Percentiles rank a stretch among this genome's conserved stretches.
These are phyloP conservation scores for Hirtodrosophila duncani DNA, from an alignment of 2,888 invertebrate species.

Conservation along the genomic window DNA sequence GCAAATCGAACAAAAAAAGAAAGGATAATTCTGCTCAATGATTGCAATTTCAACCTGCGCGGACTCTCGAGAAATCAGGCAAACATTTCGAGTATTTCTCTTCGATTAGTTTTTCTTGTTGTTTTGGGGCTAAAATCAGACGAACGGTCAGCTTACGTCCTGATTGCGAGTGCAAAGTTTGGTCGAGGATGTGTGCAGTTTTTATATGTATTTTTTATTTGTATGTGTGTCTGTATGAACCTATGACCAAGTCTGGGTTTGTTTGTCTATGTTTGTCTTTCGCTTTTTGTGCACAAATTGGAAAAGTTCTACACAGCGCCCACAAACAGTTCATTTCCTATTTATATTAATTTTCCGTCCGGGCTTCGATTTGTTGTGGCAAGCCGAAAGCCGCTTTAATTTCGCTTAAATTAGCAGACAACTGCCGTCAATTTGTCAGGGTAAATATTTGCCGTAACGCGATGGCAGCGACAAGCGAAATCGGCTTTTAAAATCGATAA, in stretches of 20 bases:
- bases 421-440: conserved; percentile 33
- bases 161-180: conserved; percentile 30
- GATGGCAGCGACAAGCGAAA: not conserved
- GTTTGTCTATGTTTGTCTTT: conserved; percentile 31
- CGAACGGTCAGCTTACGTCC: conserved; percentile 36
- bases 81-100: conserved; percentile 53
- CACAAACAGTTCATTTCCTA: conserved; percentile 27
- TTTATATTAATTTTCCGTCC: conserved; percentile 49
- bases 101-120: conserved; percentile 59
- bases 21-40: conserved; percentile 37
- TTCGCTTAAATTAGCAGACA: conserved; percentile 38
- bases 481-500: conserved; percentile 37
- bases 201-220: too few species aligned
- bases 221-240: conserved; percentile 11
- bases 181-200: conserved; percentile 9
- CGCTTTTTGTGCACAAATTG: conserved; percentile 51
- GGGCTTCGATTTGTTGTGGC: conserved; percentile 1
- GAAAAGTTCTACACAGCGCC: conserved; percentile 52
- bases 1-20: conserved; percentile 2
- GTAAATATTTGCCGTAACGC: conserved; percentile 2
- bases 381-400: conserved; percentile 30
- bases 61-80: conserved; percentile 64
- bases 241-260: conserved; percentile 23
- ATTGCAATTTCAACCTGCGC: conserved; percentile 53
- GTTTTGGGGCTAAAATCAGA: conserved; percentile 21